A percentile compares a stretch with the other conserved stretches of the same genome.
Evolutionary conservation across 1,140 invertebrate genomes (phyloP).

Genomic region (Drosophila tsacasi): DNA sequence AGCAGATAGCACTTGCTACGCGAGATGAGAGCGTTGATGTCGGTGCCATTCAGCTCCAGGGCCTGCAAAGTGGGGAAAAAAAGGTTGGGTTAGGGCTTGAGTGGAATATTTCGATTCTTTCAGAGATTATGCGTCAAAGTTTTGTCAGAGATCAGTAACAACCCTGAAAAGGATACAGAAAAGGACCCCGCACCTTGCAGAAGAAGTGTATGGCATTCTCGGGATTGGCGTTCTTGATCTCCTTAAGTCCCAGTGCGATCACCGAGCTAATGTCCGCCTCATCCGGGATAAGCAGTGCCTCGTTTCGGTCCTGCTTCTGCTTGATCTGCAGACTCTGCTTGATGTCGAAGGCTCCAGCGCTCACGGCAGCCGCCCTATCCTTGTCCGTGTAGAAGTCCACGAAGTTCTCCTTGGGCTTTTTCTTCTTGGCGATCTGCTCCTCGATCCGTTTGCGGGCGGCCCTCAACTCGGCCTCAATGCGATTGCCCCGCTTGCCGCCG

Average conservation of each 20-base stretch:
- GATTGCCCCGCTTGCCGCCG: constrained; percentile 74
- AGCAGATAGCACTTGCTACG: constrained; percentile 96
- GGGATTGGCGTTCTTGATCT: constrained; percentile 90
- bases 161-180: neutral
- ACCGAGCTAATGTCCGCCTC: constrained; percentile 92
- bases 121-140: too few species aligned
- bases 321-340: constrained; percentile 93
- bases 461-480: constrained; percentile 76
- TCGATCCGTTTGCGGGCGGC: constrained; percentile 75
- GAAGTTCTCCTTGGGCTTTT: constrained; percentile 87
- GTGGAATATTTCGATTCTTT: neutral
- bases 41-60: constrained; percentile 93
- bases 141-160: neutral
- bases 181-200: constrained; percentile 88
- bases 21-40: constrained; percentile 94
- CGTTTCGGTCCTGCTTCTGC: constrained; percentile 91
- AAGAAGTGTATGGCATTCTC: constrained; percentile 90
- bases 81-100: neutral
- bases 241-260: constrained; percentile 90
- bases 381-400: constrained; percentile 95
- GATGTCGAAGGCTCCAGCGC: constrained; percentile 90
- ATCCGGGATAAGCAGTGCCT: constrained; percentile 90
- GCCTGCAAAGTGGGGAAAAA: constrained; percentile 88
- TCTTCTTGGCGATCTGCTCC: constrained; percentile 85
- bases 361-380: constrained; percentile 94